Conservation (phyloP, 1,140 invertebrate species). For the Anastrepha ludens region DNA sequence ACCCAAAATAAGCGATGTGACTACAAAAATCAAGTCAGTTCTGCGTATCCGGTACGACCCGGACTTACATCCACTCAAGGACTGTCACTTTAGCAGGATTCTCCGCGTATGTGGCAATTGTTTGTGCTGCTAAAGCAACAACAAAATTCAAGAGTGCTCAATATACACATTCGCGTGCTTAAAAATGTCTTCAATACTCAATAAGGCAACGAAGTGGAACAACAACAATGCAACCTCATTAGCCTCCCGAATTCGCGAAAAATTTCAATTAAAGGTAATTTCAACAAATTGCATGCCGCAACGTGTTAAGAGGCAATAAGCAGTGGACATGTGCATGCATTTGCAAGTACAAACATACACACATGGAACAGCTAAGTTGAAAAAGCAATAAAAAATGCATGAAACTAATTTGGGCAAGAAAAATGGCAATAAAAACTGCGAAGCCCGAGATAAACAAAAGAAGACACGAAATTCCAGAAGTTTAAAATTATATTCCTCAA, state of each 20-base stretch:
- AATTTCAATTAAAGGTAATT: conserved; percentile 74
- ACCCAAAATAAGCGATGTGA: no score
- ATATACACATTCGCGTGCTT: no score
- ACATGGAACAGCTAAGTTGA: neutral
- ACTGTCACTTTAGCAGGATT: no score
- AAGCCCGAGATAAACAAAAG: conserved; percentile 27
- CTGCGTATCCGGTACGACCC: no score
- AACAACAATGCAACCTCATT: conserved; percentile 37
- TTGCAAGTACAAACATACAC: conserved; percentile 62
- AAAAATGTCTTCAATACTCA: neutral
- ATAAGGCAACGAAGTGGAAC: neutral
- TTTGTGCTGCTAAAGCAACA: no score
- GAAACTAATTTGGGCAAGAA: conserved; percentile 35
- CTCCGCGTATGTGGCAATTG: no score
- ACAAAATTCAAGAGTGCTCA: no score
- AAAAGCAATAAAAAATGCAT: neutral
- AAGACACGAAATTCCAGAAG: conserved; percentile 29
- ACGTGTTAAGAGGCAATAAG: conserved; percentile 68
- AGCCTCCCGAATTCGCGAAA: conserved; percentile 52
- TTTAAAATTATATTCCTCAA: conserved; percentile 11
- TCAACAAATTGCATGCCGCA: conserved; percentile 74
- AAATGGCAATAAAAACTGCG: neutral
- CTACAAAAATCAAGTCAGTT: no score
- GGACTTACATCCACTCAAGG: no score
- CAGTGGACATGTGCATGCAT: neutral